phyloP scores from a whole-genome alignment of 2,113 vertebrate species.

The Dolichallabes microphthalmus region DNA sequence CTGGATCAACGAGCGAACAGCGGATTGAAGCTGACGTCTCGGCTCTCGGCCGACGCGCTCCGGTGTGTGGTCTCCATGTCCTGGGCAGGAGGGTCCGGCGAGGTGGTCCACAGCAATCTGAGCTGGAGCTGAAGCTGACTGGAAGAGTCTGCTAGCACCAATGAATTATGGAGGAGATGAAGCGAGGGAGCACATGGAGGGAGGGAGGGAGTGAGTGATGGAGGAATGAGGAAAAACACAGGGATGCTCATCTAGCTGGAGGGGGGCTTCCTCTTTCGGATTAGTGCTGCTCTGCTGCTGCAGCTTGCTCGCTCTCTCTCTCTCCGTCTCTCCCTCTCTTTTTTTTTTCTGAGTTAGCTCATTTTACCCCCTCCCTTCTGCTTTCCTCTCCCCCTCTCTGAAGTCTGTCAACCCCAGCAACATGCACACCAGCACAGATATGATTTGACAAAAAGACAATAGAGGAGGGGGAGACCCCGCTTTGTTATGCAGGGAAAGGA shows the following conservation, averaged over 20 bases:
- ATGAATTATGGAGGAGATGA: constrained; percentile 72
- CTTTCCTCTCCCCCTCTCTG: constrained; percentile 36
- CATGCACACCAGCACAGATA: constrained; percentile 62
- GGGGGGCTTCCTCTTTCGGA: constrained; percentile 77
- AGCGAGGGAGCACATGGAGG: constrained; percentile 16
- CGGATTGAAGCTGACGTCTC: constrained; percentile 29
- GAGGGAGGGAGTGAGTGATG: constrained; percentile 34
- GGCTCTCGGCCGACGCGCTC: constrained; percentile 47
- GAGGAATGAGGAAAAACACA: constrained; percentile 39
- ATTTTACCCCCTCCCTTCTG: constrained; percentile 38
- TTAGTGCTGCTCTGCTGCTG: constrained; percentile 68
- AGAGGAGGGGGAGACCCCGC: constrained; percentile 68
- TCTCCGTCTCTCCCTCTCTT: constrained; percentile 39
- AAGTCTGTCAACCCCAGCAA: constrained; percentile 71
- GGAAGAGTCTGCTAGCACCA: constrained; percentile 58
- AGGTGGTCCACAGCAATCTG: constrained; percentile 28
- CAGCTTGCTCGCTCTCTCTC: constrained; percentile 44
- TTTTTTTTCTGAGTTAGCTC: constrained; percentile 15
- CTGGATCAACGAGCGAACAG: constrained; percentile 59
- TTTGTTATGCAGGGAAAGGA: constrained; percentile 64
- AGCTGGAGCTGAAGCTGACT: constrained; percentile 59
- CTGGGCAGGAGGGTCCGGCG: background rate
- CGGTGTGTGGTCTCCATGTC: constrained; percentile 63
- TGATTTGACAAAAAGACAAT: constrained; percentile 77
- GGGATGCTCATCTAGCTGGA: constrained; percentile 73